These are phyloP conservation scores for Sebastes schlegelii DNA, from an alignment of 2,113 vertebrate genomes.

Conservation along the genomic window DNA sequence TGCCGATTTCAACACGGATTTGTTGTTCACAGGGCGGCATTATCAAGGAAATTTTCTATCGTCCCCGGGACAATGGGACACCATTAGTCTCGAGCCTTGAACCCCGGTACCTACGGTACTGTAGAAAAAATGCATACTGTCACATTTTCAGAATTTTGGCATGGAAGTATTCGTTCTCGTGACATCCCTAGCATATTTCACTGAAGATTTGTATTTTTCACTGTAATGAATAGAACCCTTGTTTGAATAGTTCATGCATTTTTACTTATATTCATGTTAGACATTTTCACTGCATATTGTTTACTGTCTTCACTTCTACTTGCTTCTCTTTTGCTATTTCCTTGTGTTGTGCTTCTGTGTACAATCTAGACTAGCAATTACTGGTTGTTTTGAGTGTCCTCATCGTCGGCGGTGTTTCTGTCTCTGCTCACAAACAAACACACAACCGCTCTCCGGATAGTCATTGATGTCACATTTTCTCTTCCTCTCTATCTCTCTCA, in stretches of 20 bases:
- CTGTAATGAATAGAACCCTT: background rate
- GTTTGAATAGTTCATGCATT: background rate
- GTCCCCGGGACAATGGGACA: too few relatives aligned
- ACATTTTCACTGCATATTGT: background rate
- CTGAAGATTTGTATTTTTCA: background rate
- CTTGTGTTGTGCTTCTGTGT: background rate
- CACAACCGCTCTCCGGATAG: slow-evolving; percentile 8
- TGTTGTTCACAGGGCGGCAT: too few relatives aligned
- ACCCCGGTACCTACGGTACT: too few relatives aligned
- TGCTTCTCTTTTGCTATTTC: background rate
- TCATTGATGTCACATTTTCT: slow-evolving; percentile 17
- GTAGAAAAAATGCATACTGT: too few relatives aligned
- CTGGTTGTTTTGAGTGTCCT: background rate
- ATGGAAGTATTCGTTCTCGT: too few relatives aligned
- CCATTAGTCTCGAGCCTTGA: too few relatives aligned
- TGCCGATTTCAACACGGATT: too few relatives aligned
- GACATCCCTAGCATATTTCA: too few relatives aligned
- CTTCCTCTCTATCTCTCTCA: background rate
- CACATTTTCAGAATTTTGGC: too few relatives aligned
- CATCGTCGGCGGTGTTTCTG: background rate
- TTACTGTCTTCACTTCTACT: background rate
- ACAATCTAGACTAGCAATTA: slow-evolving; percentile 31
- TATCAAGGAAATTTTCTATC: too few relatives aligned
- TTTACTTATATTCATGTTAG: background rate
- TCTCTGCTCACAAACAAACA: background rate